Evolutionary conservation across 2,888 invertebrate genomes (phyloP), one percentile per base, ranked within the genome.

Genomic region (Drosophila mulleri): DNA sequence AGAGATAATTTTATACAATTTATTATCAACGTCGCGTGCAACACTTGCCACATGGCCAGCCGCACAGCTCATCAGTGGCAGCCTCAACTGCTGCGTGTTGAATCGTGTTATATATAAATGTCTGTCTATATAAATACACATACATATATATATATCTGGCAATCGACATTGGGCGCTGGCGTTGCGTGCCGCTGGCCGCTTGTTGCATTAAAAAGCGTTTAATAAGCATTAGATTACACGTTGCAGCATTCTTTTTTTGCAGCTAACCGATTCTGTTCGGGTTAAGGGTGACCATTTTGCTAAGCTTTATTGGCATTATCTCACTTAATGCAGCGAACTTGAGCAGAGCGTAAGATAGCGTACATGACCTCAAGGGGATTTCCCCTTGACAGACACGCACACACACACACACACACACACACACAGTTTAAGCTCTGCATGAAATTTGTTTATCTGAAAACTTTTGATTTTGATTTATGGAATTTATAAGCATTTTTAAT

Each of bases 171-270:
- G 65, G 50, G 35, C 35, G 50, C 50, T 47, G 50, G 50, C 48
- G 79, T 78, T 63, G 67, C 62, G 54, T 59, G 60, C 57, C 37
- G 65, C 26, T 39, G 37, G 39, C 20, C 45, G 66, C 58, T 75
- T 63, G 67, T 77, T 85, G 85, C 77, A 83, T 88, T 86, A 79
- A 88, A 86, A 86, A 84, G 82, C 86, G 75, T 86, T 86, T 86
- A 86, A 86, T 86, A 86, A 86, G 86, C 86, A 79, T 88, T 88
- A 88, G 84, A 84, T 86, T 83, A 86, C 83, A 79, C 74, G 73
- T 69, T 63, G 61, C 44, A 53, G 42, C 41, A 48, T 50, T 48
- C 6, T 2, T 23, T 37, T 26, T 32, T 2, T 32, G 35, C 35
- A 32, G 53, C 32, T 32, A 35, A 50, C 41, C 32, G 37, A 35